phyloP scores from a whole-genome alignment of 2,113 vertebrate genomes.

The Equus quagga region DNA sequence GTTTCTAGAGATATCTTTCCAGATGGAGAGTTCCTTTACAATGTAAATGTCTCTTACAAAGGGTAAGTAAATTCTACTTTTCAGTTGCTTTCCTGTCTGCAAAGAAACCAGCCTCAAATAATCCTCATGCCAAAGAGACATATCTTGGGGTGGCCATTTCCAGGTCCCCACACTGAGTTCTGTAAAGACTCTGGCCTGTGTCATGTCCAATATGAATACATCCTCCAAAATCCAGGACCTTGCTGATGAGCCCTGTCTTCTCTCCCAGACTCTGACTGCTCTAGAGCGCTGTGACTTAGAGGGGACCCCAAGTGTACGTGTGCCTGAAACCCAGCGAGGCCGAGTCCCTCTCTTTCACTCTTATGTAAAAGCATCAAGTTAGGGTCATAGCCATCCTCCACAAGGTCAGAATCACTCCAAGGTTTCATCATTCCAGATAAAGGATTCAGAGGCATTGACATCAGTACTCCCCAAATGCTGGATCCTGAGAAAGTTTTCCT shows the following conservation, averaged over 20 bases:
- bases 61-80: too few species aligned
- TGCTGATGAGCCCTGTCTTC: background rate
- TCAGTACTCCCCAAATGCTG: background rate
- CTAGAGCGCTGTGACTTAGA: background rate
- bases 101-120: too few species aligned
- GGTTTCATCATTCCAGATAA: background rate
- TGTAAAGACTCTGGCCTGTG: background rate
- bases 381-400: background rate
- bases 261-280: background rate
- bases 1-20: too few species aligned
- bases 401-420: background rate
- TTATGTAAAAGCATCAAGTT: background rate
- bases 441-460: background rate
- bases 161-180: background rate
- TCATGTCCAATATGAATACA: background rate
- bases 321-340: background rate
- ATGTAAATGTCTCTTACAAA: too few species aligned
- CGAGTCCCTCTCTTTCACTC: background rate
- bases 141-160: too few species aligned
- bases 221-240: background rate
- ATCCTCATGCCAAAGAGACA: too few species aligned
- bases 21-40: too few species aligned
- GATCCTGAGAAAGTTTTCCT: background rate
- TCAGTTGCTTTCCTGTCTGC: too few species aligned
- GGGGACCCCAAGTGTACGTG: background rate